phyloP scores from a whole-genome alignment of 2,113 vertebrate genomes.

The Pelodiscus sinensis region DNA sequence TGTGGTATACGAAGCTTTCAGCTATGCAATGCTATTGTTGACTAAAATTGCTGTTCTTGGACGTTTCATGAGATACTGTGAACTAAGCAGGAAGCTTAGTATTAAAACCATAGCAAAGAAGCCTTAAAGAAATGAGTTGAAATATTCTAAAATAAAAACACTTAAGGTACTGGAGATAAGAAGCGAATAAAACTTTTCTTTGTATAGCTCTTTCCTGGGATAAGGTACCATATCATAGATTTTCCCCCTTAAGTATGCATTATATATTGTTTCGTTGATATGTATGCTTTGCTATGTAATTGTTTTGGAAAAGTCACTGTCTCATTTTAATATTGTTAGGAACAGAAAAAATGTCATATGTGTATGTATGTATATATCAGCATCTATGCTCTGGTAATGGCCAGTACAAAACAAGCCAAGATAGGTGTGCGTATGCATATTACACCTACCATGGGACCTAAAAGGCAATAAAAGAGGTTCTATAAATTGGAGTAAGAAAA shows the following conservation, averaged over 20 bases:
- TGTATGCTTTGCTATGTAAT: background rate
- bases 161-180: conserved; percentile 43
- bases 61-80: conserved; percentile 12
- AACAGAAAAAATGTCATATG: background rate
- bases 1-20: conserved; percentile 40
- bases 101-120: background rate
- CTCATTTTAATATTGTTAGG: background rate
- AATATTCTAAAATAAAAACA: conserved; percentile 36
- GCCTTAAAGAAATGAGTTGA: conserved; percentile 2
- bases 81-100: conserved; percentile 36
- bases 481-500: background rate
- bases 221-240: background rate
- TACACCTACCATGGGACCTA: background rate
- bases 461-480: background rate
- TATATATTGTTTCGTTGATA: fast-evolving
- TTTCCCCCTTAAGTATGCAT: background rate
- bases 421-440: background rate
- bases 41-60: conserved; percentile 17
- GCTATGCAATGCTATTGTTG: background rate
- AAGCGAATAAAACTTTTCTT: conserved; percentile 8
- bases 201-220: conserved; percentile 15
- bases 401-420: background rate
- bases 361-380: fast-evolving
- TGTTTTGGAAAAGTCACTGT: background rate
- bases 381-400: background rate